phyloP scores from a whole-genome alignment of 2,888 invertebrate genomes.

The Polymixis flavicincta region DNA sequence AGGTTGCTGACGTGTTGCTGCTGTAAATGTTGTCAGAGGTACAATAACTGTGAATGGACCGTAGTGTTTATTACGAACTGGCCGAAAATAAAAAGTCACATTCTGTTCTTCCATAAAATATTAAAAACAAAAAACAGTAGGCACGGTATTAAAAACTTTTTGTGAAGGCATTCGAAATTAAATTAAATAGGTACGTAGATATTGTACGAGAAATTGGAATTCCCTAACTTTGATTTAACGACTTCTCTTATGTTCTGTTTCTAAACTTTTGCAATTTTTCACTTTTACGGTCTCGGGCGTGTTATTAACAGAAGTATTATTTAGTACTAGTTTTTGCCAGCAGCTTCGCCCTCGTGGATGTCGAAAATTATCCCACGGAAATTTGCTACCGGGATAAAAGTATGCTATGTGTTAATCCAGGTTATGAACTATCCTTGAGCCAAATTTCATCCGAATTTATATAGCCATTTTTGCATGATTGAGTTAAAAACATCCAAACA shows the following conservation, averaged over 20 bases:
- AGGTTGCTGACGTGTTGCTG: too few species aligned
- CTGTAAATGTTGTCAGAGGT: too few species aligned
- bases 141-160: constrained; percentile 7
- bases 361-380: too few species aligned
- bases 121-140: constrained; percentile 6
- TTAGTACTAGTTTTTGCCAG: too few species aligned
- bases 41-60: too few species aligned
- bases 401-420: too few species aligned
- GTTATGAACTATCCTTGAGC: too few species aligned
- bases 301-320: constrained; percentile 35
- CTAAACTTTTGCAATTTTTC: constrained; percentile 50
- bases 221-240: constrained; percentile 23
- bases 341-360: too few species aligned
- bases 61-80: background rate
- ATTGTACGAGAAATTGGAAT: constrained; percentile 30
- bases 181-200: constrained; percentile 15
- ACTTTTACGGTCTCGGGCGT: constrained; percentile 18
- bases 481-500: too few species aligned
- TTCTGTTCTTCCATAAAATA: background rate
- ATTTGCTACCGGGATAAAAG: too few species aligned
- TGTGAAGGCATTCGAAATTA: constrained; percentile 32
- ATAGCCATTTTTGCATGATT: too few species aligned
- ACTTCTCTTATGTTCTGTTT: constrained; percentile 27
- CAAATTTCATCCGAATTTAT: too few species aligned
- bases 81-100: background rate